Evolutionary conservation across 2,113 vertebrate genomes (phyloP), one percentile per base, ranked within the genome.

Genomic region (Cercocebus atys): DNA sequence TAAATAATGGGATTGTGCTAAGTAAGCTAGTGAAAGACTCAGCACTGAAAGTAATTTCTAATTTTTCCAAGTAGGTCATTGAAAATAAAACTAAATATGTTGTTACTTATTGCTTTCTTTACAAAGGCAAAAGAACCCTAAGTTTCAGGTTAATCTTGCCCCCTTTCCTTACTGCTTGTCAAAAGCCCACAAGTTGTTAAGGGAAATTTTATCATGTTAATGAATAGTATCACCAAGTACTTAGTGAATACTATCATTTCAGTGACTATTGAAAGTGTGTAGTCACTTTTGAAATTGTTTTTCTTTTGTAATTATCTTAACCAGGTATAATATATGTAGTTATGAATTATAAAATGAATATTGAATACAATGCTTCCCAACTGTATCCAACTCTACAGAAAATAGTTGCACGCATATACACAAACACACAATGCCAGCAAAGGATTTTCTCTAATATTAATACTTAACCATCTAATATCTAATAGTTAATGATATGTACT

Each of bases 1-100:
- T 83, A 97, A 97, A 91, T 95, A 96, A 97, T 86, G 81, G 6
- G 59, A 93, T 61, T 87, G 57, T 93, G 73, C 79, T 91, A 96
- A 95, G 38, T 95, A 93, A 97, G 82, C 23, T 78, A 64, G 9
- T 75, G 16, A 93, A 97, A 91, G 52, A 30, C 52, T 95, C 52
- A 90, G 61, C 30, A 78, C 23, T 86, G 50, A 95, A 94, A 93
- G 57, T 50, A 68, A 91, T 88, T 96, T 95, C 72, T 86, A 91
- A 92, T 90, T 95, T 94, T 40, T 87, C 17, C 82, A 94, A 93
- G 78, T 6, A 94, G 68, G 57, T 66, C 6, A 73, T n/a, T 72
- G 76, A 96, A 95, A 95, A 72, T 10, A 43, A 86, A 90, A 85
- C 90, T 89, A 93, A 97, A 91, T 61, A 82, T 22, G 68, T 20